Base-by-base conservation (phyloP, 2,113 vertebrate species). In the Dicerorhinus sumatrensis region DNA sequence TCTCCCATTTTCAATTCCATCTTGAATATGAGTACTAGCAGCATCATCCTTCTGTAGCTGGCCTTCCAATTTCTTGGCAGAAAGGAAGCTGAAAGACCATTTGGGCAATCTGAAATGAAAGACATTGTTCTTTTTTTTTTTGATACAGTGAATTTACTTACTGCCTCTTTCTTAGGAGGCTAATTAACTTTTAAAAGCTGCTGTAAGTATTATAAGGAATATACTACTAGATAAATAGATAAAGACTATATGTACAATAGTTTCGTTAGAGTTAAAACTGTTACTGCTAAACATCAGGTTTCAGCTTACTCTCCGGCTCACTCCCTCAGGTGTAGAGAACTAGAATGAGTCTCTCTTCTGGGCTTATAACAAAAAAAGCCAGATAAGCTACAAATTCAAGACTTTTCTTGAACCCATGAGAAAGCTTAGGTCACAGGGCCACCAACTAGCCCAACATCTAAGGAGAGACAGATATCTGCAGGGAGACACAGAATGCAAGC, bases 61-160 rank as follows among this genome's bases (percentile, higher is more conserved):
- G 62, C 69, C 54, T 67, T 58, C 80, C 54, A 9, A 76, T 62
- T 76, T 87, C 14, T 39, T n/a, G 31, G 39, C 36, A 72, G 33
- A 85, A 89, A 75, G 42, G 89, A 54, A 89, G 63, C 76, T 51
- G 13, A 83, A 89, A 63, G 58, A 21, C 48, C 29, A 67, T n/a
- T 63, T 65, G 83, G 20, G 48, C n/a, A 60, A 89, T 92, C 31
- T 84, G 79, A 95, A 83, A 83, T 56, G 23, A 95, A 95, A 93
- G 6, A 31, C 60, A 84, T 25, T 77, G 7, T 33, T 36, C 33
- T 54, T 84, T 82, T 92, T 84, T 82, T 92, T 46, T 39, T 27
- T 10, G 16, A 89, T 69, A 77, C 4, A 25, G 31, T 42, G 29
- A 77, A 46, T 95, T 83, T 79, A 92, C 54, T 62, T 79, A 89